phyloP scores from a whole-genome alignment of 2,888 invertebrate species.

The Congeria kusceri region DNA sequence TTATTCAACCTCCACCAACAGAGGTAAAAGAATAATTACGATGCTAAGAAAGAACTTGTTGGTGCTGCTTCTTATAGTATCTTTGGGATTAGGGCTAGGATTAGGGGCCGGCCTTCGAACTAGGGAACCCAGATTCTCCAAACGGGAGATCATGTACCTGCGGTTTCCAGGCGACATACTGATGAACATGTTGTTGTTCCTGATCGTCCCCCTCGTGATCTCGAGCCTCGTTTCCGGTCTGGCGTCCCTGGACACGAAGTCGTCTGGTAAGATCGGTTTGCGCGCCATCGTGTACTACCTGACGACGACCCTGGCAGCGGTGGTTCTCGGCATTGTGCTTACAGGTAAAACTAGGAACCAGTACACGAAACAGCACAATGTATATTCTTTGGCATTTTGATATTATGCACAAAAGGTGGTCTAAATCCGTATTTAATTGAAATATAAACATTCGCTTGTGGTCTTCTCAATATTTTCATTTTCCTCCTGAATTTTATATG shows the following conservation, averaged over 20 bases:
- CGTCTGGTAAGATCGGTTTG: slow-evolving; percentile 92
- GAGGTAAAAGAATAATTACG: too few species aligned
- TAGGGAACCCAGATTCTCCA: slow-evolving; percentile 88
- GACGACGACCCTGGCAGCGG: slow-evolving; percentile 95
- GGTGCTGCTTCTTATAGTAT: slow-evolving; percentile 87
- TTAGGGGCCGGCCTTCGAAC: slow-evolving; percentile 87
- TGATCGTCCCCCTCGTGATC: slow-evolving; percentile 89
- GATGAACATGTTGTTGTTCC: slow-evolving; percentile 89
- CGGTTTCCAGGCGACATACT: slow-evolving; percentile 90
- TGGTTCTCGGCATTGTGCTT: slow-evolving; percentile 94
- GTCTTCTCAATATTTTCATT: too few species aligned
- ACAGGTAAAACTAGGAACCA: slow-evolving; percentile 87
- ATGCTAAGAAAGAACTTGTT: slow-evolving; percentile 85
- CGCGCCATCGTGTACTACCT: slow-evolving; percentile 97
- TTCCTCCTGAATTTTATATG: too few species aligned
- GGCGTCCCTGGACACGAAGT: slow-evolving; percentile 94
- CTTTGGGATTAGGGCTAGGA: slow-evolving; percentile 87
- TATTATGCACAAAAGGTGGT: too few species aligned
- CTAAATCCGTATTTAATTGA: too few species aligned
- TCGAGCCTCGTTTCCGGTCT: slow-evolving; percentile 90
- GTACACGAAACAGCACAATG: too few species aligned
- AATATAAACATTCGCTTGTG: too few species aligned
- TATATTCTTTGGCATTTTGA: too few species aligned
- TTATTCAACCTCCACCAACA: too few species aligned
- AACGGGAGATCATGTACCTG: slow-evolving; percentile 87